Base-by-base conservation (phyloP, 2,113 vertebrate genomes). In the Tringa solitaria region DNA sequence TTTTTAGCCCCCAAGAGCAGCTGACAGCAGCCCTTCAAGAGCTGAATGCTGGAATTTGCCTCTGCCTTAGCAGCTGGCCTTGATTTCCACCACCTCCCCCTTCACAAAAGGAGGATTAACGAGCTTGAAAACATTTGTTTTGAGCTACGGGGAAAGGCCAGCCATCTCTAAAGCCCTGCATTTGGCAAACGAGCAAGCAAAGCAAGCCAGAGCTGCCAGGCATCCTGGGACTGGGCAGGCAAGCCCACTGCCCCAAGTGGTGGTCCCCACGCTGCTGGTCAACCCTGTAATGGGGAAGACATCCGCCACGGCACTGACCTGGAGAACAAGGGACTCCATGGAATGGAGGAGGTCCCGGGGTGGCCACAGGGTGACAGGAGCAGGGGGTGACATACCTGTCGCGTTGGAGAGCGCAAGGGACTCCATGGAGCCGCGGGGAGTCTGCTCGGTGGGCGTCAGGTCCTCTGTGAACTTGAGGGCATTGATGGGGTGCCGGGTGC, bases 401-500 rank as follows among this genome's bases (percentile, higher is more conserved):
- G 98, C 97, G 9, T 99, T 99, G 33, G 99, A 99, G 84, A 99
- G 97, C 0, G 99, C 98, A 43, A 99, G 97, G 4, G 99, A 99
- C 94, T 99, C 99, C 98, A 99, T 99, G 83, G 99, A 99, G 60
- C 99, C 99, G 2, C 98, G 97, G 2, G 99, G 99, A 8, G 99
- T 99, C 96, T 99, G 99, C 97, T 99, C 98, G 0, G 99, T 98
- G n/a, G 99, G 99, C 0, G 98, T 99, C 96, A 99, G 98, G 85
- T 99, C 98, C 96, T 99, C 99, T 0, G 98, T 95, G 93, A 99
- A 99, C 87, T 98, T 99, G 98, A 99, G 98, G 93, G 99, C 98
- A 30, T 98, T 99, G 97, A 99, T 99, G 27, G 99, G 99, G 95
- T 99, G 99, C 57, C 99, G 98, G 96, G 98, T 99, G 67, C 99